Evolutionary conservation across 2,888 invertebrate species (phyloP), one percentile per base, ranked within the genome.

Genomic region (Cataglyphis albicans): DNA sequence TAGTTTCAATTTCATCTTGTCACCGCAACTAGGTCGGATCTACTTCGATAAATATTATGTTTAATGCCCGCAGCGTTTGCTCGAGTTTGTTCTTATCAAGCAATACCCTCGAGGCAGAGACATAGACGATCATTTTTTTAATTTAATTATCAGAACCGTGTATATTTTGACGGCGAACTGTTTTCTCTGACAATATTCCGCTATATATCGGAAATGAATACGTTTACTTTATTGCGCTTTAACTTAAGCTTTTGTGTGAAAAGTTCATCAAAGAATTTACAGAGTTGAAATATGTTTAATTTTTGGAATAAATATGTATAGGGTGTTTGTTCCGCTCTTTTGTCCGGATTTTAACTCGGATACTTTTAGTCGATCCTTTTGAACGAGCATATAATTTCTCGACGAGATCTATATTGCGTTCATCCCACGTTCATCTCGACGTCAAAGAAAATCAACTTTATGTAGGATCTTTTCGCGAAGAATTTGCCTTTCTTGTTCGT

Each of bases 11-110:
- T 82, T 78, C 52, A 70, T 29, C 21, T 10, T 41, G 35, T 57
- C 29, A 61, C 7, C 44, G 15, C 44, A 38, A 52, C 12, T 52
- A 41, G 35, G 32, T 70, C 35, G 35, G 48, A 61, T 57, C 18
- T 41, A 21, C 25, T 63, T 57, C 18, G 32, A 59, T 59, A 70
- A 70, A 59, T 78, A 67, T 59, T 78, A 57, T 72, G 61, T 61
- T 73, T 59, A 80, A 73, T 73, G 18, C 25, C 21, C 35, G 25
- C 0, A 38, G n/a, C 35, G 21, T 48, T 78, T 35, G 35, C 70
- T 6, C 10, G 32, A 80, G 21, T n/a, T 74, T 5, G 9, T 67
- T 76, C 35, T 67, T 52, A 67, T 68, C 67, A 18, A 67, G 29
- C 38, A 29, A 48, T 25, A 25, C 0, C 6, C 12, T 1, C 6